Conservation (phyloP, 2,888 invertebrate genomes). For the Nycteola revayana region DNA sequence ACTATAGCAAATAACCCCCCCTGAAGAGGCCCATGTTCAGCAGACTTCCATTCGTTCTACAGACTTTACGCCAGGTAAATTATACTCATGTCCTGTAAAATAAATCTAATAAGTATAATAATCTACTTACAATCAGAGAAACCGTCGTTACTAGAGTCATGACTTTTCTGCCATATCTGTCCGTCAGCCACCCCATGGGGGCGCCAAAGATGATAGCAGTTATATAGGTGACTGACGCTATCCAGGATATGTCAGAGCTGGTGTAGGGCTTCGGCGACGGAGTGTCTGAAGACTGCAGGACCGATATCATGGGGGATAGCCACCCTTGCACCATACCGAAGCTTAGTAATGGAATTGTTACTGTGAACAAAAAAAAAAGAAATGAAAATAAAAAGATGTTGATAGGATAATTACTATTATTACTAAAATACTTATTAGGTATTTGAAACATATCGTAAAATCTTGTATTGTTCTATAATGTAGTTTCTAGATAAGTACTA, state of each 20-base stretch:
- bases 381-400: too few species aligned
- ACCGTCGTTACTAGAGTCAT: slow-evolving; percentile 68
- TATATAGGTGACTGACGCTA: slow-evolving; percentile 71
- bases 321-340: slow-evolving; percentile 77
- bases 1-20: too few species aligned
- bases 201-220: slow-evolving; percentile 71
- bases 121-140: slow-evolving; percentile 70
- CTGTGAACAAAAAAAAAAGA: slow-evolving; percentile 39
- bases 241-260: slow-evolving; percentile 66
- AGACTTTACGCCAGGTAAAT: too few species aligned
- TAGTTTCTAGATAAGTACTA: too few species aligned
- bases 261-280: slow-evolving; percentile 59
- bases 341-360: slow-evolving; percentile 68
- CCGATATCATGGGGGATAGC: slow-evolving; percentile 72
- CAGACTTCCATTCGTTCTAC: too few species aligned
- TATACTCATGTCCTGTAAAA: too few species aligned
- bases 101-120: too few species aligned
- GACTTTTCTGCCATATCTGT: slow-evolving; percentile 64
- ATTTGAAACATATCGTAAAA: too few species aligned
- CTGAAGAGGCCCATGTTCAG: too few species aligned
- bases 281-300: slow-evolving; percentile 57
- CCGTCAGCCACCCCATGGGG: slow-evolving; percentile 71
- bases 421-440: too few species aligned
- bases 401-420: too few species aligned
- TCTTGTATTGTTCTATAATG: too few species aligned